These are phyloP conservation scores for Parasteatoda tepidariorum DNA, from an alignment of 1,140 invertebrate genomes.

Conservation along the genomic window DNA sequence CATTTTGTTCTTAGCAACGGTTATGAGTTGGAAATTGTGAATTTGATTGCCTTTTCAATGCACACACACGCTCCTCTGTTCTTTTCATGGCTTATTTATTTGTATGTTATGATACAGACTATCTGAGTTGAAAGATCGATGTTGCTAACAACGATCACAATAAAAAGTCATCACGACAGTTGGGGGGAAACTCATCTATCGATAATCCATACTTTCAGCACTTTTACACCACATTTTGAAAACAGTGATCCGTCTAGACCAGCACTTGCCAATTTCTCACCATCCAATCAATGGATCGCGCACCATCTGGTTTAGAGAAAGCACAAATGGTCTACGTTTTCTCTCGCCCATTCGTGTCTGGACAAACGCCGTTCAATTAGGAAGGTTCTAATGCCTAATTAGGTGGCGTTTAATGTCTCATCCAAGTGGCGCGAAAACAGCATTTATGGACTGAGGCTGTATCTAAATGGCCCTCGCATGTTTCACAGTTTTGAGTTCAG, in stretches of 20 bases:
- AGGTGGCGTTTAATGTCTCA: slow-evolving; percentile 41
- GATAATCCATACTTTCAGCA: slow-evolving; percentile 24
- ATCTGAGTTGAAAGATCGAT: too few species aligned
- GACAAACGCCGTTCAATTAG: slow-evolving; percentile 47
- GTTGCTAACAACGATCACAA: background rate
- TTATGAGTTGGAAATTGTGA: too few species aligned
- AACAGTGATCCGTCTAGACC: slow-evolving; percentile 18
- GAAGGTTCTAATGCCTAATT: slow-evolving; percentile 49
- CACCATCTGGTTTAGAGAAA: background rate
- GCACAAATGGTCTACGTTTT: background rate
- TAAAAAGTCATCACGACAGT: background rate
- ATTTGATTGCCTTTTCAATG: too few species aligned
- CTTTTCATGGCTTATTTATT: too few species aligned
- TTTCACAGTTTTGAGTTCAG: too few species aligned
- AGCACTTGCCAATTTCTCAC: slow-evolving; percentile 42
- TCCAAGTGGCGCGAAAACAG: slow-evolving; percentile 50
- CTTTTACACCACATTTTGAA: slow-evolving; percentile 10
- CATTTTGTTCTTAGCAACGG: too few species aligned
- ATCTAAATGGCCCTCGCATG: slow-evolving; percentile 15
- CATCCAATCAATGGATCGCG: slow-evolving; percentile 17
- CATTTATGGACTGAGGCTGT: slow-evolving; percentile 5
- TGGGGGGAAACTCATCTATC: background rate
- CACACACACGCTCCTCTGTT: too few species aligned
- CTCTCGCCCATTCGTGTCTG: slow-evolving; percentile 9
- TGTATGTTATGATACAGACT: too few species aligned